These are phyloP conservation scores for Drosophila nikananu DNA, from an alignment of 1,140 invertebrate species.

Conservation along the genomic window DNA sequence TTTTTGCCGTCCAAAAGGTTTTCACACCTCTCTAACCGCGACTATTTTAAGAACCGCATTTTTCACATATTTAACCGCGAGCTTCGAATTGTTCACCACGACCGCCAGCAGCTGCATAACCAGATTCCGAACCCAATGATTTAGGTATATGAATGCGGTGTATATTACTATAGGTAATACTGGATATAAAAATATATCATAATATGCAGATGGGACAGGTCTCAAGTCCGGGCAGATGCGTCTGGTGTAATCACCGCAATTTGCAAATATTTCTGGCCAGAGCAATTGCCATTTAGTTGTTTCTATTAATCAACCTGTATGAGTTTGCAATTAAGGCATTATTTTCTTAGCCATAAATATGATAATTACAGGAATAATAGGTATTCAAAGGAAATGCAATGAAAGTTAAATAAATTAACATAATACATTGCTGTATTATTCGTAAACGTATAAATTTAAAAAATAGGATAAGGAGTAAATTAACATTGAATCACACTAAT, in stretches of 20 bases:
- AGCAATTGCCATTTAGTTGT: constrained; percentile 6
- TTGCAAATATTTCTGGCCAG: constrained; percentile 2
- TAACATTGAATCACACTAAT: constrained; percentile 6
- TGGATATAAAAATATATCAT: constrained; percentile 2
- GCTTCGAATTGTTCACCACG: constrained; percentile 52
- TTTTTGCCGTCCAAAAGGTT: constrained; percentile 35
- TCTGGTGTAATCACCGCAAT: constrained; percentile 7
- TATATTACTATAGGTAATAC: not conserved
- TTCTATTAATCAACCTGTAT: constrained; percentile 28
- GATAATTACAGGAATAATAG: constrained; percentile 16
- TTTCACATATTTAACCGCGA: constrained; percentile 57
- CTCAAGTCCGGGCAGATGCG: constrained; percentile 14
- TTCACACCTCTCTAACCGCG: constrained; percentile 60
- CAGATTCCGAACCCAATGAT: constrained; percentile 12
- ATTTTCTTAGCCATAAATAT: constrained; percentile 13
- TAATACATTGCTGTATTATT: constrained; percentile 6
- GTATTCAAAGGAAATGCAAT: constrained; percentile 8
- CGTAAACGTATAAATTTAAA: not conserved
- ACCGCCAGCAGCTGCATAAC: constrained; percentile 42
- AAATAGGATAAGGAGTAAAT: not conserved
- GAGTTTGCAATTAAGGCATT: constrained; percentile 4
- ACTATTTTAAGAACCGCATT: constrained; percentile 64
- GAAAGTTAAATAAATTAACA: not conserved
- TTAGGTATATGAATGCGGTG: constrained; percentile 7
- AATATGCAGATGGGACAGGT: constrained; percentile 6